These are phyloP conservation scores for Zaprionus tsacasi DNA, from an alignment of 1,140 invertebrate genomes.

Conservation along the genomic window DNA sequence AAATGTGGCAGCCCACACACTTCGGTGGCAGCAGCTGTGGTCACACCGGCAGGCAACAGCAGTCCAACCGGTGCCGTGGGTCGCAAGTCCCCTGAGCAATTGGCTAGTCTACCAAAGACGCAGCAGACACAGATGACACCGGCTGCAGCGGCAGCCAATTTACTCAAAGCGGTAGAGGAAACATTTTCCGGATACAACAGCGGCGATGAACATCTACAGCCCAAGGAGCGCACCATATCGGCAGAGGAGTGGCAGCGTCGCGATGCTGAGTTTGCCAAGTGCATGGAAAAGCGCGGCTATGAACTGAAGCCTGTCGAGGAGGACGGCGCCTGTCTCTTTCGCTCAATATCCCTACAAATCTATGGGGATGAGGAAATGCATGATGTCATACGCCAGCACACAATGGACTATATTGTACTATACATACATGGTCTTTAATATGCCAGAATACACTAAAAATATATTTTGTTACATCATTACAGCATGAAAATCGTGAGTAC, in stretches of 20 bases:
- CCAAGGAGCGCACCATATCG: slow-evolving; percentile 85
- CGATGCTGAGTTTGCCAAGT: slow-evolving; percentile 89
- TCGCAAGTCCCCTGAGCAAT: slow-evolving; percentile 68
- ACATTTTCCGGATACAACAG: slow-evolving; percentile 89
- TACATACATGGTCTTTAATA: background rate
- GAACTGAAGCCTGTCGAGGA: slow-evolving; percentile 95
- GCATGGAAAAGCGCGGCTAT: slow-evolving; percentile 89
- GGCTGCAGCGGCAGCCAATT: slow-evolving; percentile 49
- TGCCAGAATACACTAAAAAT: background rate
- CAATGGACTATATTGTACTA: slow-evolving; percentile 96
- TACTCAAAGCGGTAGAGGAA: slow-evolving; percentile 77
- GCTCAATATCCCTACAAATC: slow-evolving; percentile 96
- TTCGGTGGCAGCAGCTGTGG: slow-evolving; percentile 5
- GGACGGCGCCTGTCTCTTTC: slow-evolving; percentile 96
- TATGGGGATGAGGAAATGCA: slow-evolving; percentile 98
- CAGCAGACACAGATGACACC: slow-evolving; percentile 49
- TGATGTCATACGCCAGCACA: slow-evolving; percentile 91
- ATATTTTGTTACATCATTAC: slow-evolving; percentile 3
- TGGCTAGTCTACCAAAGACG: slow-evolving; percentile 35
- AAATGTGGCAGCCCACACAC: slow-evolving; percentile 69
- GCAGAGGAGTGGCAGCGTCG: slow-evolving; percentile 87
- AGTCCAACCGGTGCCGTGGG: slow-evolving; percentile 47
- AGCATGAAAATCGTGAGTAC: slow-evolving; percentile 92
- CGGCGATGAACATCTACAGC: slow-evolving; percentile 90
- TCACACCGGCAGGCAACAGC: slow-evolving; percentile 38